These are phyloP conservation scores for Drosophila formosana DNA, from an alignment of 2,888 invertebrate species.

Conservation along the genomic window DNA sequence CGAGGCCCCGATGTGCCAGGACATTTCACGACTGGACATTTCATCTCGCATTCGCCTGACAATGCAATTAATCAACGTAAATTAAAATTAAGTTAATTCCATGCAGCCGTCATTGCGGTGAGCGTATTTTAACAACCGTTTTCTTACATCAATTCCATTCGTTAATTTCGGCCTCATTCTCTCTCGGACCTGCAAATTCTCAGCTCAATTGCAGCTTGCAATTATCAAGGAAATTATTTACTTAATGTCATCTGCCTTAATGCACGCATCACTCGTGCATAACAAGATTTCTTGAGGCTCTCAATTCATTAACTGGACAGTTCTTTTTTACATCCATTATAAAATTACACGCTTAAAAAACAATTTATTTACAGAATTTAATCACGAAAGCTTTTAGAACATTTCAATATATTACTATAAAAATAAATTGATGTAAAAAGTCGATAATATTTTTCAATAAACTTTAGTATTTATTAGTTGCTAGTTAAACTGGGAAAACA, in stretches of 20 bases:
- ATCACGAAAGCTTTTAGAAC: too few species aligned
- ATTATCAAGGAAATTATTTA: not conserved
- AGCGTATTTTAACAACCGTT: constrained; percentile 24
- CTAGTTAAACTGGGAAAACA: too few species aligned
- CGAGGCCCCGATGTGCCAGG: constrained; percentile 18
- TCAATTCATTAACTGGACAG: too few species aligned
- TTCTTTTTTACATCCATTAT: too few species aligned
- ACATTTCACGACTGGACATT: constrained; percentile 29
- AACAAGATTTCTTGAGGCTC: not conserved
- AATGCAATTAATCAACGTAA: constrained; percentile 79
- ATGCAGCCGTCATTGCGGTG: constrained; percentile 64
- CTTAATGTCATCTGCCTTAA: not conserved
- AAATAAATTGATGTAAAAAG: too few species aligned
- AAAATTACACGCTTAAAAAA: too few species aligned
- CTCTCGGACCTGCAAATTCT: not conserved
- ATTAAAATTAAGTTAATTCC: constrained; percentile 77
- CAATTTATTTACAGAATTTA: too few species aligned
- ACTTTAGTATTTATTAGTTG: too few species aligned
- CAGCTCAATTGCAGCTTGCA: not conserved
- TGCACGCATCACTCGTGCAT: not conserved
- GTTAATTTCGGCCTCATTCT: constrained; percentile 3
- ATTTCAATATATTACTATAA: too few species aligned
- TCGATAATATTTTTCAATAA: too few species aligned
- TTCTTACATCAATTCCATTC: constrained; percentile 42
- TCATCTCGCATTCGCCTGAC: constrained; percentile 57